phyloP scores from a whole-genome alignment of 2,888 invertebrate genomes.

The Phengaris arion region DNA sequence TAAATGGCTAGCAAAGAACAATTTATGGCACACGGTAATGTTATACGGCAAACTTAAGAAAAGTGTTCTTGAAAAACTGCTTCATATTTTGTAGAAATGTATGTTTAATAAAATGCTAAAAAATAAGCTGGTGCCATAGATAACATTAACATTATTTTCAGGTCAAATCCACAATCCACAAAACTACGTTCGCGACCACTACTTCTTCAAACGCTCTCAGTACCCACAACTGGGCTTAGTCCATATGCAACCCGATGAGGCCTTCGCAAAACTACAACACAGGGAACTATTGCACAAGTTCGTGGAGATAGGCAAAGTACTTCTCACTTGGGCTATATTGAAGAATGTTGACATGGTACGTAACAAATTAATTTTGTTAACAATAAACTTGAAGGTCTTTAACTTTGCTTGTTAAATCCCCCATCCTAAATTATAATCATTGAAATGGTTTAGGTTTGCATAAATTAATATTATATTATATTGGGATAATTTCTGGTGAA shows the following conservation, averaged over 20 bases:
- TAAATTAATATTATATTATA: too few relatives aligned
- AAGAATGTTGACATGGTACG: conserved; percentile 94
- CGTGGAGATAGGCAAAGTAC: conserved; percentile 97
- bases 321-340: conserved; percentile 93
- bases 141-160: conserved; percentile 53
- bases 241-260: conserved; percentile 94
- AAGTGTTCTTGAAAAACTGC: too few relatives aligned
- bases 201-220: conserved; percentile 97
- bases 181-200: conserved; percentile 96
- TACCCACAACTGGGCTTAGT: conserved; percentile 97
- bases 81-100: too few relatives aligned
- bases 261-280: conserved; percentile 92
- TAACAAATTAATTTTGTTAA: neutral
- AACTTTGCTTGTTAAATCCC: too few relatives aligned
- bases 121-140: too few relatives aligned
- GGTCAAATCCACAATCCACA: conserved; percentile 98
- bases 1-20: too few relatives aligned
- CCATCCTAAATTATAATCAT: too few relatives aligned
- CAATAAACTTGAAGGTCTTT: neutral
- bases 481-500: too few relatives aligned
- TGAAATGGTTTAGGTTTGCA: too few relatives aligned
- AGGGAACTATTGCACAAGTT: conserved; percentile 96
- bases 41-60: too few relatives aligned
- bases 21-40: too few relatives aligned
- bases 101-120: too few relatives aligned